Evolutionary conservation across 2,888 invertebrate genomes (phyloP).

Genomic region (Allacma fusca): DNA sequence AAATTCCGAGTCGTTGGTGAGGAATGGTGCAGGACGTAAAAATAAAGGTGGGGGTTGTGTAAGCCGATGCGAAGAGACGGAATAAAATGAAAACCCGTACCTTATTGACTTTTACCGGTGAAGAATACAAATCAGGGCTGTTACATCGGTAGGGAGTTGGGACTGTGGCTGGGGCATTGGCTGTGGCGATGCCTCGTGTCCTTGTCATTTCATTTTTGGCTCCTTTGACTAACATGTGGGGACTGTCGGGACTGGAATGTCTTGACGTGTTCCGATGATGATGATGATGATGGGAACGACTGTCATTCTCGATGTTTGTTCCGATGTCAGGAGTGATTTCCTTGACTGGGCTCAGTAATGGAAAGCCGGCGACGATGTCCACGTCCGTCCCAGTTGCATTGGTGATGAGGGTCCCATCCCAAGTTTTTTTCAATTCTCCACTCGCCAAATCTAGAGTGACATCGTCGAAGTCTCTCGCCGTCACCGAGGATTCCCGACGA

Average conservation of each 20-base stretch:
- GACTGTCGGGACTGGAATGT: background rate
- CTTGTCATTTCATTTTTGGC: background rate
- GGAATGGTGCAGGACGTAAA: too few species aligned
- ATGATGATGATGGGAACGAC: background rate
- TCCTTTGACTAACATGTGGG: background rate
- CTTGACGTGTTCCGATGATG: background rate
- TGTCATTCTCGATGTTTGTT: conserved; percentile 23
- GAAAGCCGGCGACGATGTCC: background rate
- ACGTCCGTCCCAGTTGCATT: conserved; percentile 24
- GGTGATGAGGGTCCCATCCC: conserved; percentile 53
- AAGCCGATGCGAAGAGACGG: too few species aligned
- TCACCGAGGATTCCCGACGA: background rate
- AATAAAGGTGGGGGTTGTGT: too few species aligned
- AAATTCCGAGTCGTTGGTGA: too few species aligned
- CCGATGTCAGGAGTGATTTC: background rate
- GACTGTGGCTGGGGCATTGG: too few species aligned
- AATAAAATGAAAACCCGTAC: background rate
- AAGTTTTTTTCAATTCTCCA: conserved; percentile 56
- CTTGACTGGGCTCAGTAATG: too few species aligned
- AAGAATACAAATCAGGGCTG: background rate
- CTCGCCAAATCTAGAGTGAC: conserved; percentile 58
- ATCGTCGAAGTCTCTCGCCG: conserved; percentile 53
- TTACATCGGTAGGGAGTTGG: background rate
- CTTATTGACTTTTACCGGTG: conserved; percentile 13
- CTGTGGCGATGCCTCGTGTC: background rate